A percentile compares a stretch with the other conserved stretches of the same genome.
Evolutionary conservation across 2,797 vertebrate species (phyloP).

Genomic region (Allobates femoralis): DNA sequence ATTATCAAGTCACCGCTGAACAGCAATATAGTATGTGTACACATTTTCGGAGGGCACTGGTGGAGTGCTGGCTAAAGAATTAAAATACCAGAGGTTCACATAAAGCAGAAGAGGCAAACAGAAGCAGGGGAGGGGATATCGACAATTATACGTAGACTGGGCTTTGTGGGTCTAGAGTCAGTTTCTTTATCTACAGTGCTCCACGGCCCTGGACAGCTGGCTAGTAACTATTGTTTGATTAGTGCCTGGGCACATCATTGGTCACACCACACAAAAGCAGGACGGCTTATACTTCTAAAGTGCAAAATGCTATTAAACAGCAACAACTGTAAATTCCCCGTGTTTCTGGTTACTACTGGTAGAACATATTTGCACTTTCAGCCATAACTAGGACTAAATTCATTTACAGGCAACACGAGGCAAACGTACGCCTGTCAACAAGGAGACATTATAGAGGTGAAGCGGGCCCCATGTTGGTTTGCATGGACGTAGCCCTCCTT

Average conservation of each 20-base stretch:
- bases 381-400: slow-evolving; percentile 55
- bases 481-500: slow-evolving; percentile 18
- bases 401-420: slow-evolving; percentile 64
- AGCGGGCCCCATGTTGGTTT: not conserved
- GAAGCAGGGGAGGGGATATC: slow-evolving; percentile 67
- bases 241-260: slow-evolving; percentile 80
- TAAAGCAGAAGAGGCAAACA: slow-evolving; percentile 71
- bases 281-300: slow-evolving; percentile 77
- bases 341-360: slow-evolving; percentile 35
- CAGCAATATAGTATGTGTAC: slow-evolving; percentile 63
- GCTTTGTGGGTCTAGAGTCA: slow-evolving; percentile 69
- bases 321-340: slow-evolving; percentile 56
- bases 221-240: slow-evolving; percentile 71
- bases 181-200: slow-evolving; percentile 72
- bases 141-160: slow-evolving; percentile 67
- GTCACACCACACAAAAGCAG: slow-evolving; percentile 82
- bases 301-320: slow-evolving; percentile 74
- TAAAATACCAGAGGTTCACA: slow-evolving; percentile 73
- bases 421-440: slow-evolving; percentile 5
- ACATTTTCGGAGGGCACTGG: slow-evolving; percentile 68
- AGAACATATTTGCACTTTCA: slow-evolving; percentile 57
- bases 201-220: slow-evolving; percentile 71
- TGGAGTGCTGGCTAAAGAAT: slow-evolving; percentile 68
- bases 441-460: not conserved
- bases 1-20: slow-evolving; percentile 78